Base-by-base conservation (phyloP, 2,888 invertebrate species). In the Latrodectus elegans region DNA sequence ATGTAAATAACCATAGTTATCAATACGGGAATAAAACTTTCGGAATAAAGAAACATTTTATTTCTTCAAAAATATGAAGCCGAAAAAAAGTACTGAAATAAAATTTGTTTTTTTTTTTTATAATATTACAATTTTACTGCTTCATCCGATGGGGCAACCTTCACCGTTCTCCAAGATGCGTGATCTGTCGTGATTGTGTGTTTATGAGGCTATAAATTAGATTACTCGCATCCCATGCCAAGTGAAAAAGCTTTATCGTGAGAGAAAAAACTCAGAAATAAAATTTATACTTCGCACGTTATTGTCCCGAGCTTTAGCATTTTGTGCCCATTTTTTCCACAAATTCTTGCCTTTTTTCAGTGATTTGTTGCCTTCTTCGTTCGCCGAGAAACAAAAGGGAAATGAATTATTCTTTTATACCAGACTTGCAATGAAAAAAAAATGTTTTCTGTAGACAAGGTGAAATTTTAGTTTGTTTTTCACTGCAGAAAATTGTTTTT, bases 121-220 rank as follows among this genome's bases (percentile, higher is more conserved):
- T 38, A 38, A 38, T 38, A 38, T 38, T 38, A 38, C 38, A 4
- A 4, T 38, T 38, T 38, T 38, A 38, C 38, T 38, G 38, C 38
- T 38, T 38, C 38, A 38, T 38, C 38, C 38, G 38, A 38, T 38
- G 38, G 38, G 38, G 38, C 38, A 38, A 6, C 38, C 38, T 38
- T 38, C 38, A 4, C 38, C 38, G n/a, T 60, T 60, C 60, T 60
- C 60, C 6, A 38, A 51, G 12, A 53, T 82, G 83, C 76, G 83
- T 83, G 83, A 83, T 83, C 60, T 83, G 67, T 49, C 71, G 60
- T 76, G 83, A 83, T 83, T 83, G 75, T 83, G 55, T 76, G 76
- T 83, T 83, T 83, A 83, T 83, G 83, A 71, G 83, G 70, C 76
- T 55, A 83, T 83, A 83, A 83, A 83, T 83, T 76, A 83, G 60